Base-by-base conservation (phyloP, 2,888 invertebrate species). In the Agriopis marginaria region DNA sequence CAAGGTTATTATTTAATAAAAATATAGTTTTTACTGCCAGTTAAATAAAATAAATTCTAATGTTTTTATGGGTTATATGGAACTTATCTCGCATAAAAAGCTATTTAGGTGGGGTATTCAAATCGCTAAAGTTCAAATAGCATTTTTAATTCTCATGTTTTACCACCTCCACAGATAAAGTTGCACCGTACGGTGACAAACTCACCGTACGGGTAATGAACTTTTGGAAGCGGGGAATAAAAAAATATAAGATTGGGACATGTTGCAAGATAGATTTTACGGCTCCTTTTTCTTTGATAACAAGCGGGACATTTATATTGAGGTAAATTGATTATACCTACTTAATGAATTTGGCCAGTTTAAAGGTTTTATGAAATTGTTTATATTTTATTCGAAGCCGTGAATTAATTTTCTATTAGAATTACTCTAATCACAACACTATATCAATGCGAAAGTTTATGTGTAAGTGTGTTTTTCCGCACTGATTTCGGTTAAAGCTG, bases 131-230 rank as follows among this genome's bases (percentile, higher is more conserved):
- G 23, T 23, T 45, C 23, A 45, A 17, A 8, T 56, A 10, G 8
- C 40, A 14, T 23, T 45, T 12, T 45, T 45, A 58, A 47, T 58
- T 32, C 58, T 9, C 23, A n/a, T 12, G 7, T 45, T 58, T 47
- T 12, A 6, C 7, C 45, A 58, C 44, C 12, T 45, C 32, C 8
- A 14, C 5, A 14, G 42, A 55, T 55, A 55, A 42, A 3, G 5
- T 32, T 14, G 45, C 45, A n/a, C 23, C 5, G 8, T 39, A 3
- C 42, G 51, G 50, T 51, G 61, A 61, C 61, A 53, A 47, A 62
- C 62, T 53, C 45, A 32, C 62, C n/a, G 12, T 42, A 45, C 53
- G 62, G 62, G 62, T 62, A 62, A 53, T 53, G 62, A 62, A 62
- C 62, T 53, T 62, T 53, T 62, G 62, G n/a, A 62, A 45, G 45